These are phyloP conservation scores for Cybosia mesomella DNA, from an alignment of 2,888 invertebrate species.

Conservation along the genomic window DNA sequence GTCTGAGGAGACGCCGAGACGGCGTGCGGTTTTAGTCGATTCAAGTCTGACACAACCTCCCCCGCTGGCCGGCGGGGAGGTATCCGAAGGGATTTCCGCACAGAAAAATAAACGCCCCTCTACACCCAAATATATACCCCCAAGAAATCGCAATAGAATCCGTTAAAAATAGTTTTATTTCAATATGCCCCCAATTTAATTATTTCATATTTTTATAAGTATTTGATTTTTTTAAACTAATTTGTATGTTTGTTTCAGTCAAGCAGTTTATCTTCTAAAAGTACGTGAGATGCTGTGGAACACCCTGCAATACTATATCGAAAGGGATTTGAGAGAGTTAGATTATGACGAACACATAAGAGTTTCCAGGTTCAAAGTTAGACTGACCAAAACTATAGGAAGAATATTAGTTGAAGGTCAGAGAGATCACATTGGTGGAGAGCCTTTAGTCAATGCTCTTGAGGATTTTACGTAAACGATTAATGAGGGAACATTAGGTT, in stretches of 20 bases:
- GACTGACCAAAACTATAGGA: conserved; percentile 68
- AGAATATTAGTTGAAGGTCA: conserved; percentile 72
- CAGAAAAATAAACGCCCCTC: too few species aligned
- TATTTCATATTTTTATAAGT: neutral
- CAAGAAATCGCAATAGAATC: too few species aligned
- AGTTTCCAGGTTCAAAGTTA: conserved; percentile 65
- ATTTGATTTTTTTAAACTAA: neutral
- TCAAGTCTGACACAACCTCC: neutral
- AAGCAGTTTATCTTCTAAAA: conserved; percentile 76
- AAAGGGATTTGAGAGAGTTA: conserved; percentile 67
- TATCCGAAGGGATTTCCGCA: too few species aligned
- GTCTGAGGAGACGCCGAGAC: neutral
- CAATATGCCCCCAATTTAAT: neutral
- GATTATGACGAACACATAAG: conserved; percentile 60
- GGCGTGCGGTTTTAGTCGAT: neutral
- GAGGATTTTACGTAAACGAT: conserved; percentile 26
- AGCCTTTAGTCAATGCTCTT: conserved; percentile 23
- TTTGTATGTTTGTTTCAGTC: conserved; percentile 72
- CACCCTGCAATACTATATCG: conserved; percentile 80
- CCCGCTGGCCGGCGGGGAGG: too few species aligned
- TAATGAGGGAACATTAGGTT: too few species aligned
- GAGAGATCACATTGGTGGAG: conserved; percentile 50
- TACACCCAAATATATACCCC: too few species aligned
- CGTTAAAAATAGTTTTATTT: too few species aligned
- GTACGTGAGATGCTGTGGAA: conserved; percentile 81